Percentiles rank a stretch among this genome's conserved stretches.
Conservation (phyloP, 2,113 vertebrate species). For the Pedionomus torquatus region DNA sequence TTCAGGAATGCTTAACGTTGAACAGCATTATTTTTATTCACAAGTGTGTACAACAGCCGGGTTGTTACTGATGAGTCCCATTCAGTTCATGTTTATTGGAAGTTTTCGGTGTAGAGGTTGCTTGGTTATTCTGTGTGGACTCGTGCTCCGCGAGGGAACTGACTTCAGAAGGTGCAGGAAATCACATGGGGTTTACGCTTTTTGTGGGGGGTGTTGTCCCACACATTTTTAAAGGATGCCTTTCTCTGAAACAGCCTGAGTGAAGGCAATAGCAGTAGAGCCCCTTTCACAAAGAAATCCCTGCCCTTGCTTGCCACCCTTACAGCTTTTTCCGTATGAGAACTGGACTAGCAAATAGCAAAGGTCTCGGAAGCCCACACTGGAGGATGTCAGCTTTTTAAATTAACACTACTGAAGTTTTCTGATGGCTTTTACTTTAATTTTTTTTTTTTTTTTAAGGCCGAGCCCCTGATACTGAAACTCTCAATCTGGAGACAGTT, state of each 20-base stretch:
- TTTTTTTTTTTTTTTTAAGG: constrained; percentile 69
- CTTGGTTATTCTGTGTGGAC: neutral
- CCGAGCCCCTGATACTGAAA: constrained; percentile 82
- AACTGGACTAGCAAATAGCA: neutral
- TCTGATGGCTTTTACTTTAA: neutral
- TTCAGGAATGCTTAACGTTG: neutral
- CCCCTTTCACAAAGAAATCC: neutral
- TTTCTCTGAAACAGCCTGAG: neutral
- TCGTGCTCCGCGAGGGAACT: neutral
- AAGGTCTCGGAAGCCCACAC: neutral
- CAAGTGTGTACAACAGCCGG: neutral
- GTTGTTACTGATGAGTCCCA: neutral
- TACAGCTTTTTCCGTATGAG: neutral
- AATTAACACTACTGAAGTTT: neutral
- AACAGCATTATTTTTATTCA: neutral
- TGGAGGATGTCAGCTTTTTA: neutral
- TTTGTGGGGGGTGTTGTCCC: neutral
- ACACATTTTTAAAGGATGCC: neutral
- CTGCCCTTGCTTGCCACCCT: neutral
- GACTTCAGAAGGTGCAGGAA: neutral
- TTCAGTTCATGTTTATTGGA: neutral
- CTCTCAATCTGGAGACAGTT: constrained; percentile 80
- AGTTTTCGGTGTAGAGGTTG: neutral
- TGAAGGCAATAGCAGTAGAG: neutral
- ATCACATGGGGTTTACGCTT: rapidly evolving